phyloP scores from a whole-genome alignment of 2,888 invertebrate genomes.

The Calliopum simillimum region DNA sequence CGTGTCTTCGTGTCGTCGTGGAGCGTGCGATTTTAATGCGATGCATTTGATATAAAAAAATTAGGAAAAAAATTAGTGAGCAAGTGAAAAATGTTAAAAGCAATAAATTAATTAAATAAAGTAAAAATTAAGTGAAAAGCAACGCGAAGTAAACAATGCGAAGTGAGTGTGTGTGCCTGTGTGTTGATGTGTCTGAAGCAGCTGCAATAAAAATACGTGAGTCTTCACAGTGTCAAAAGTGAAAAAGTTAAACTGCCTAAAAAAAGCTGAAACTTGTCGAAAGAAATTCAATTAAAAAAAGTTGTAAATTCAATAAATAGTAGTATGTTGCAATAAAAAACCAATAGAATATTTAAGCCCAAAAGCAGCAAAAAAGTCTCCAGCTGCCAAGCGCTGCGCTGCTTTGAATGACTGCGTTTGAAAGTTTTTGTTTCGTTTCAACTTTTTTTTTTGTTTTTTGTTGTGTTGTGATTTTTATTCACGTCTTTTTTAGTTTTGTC shows the following conservation, averaged over 20 bases:
- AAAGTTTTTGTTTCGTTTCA: neutral
- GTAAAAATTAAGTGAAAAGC: slow-evolving; percentile 3
- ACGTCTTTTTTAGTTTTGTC: too few relatives aligned
- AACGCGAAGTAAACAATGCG: slow-evolving; percentile 9
- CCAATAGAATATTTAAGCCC: neutral
- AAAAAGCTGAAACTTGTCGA: slow-evolving; percentile 4
- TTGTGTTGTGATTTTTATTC: too few relatives aligned
- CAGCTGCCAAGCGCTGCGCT: neutral
- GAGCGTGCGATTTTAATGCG: neutral
- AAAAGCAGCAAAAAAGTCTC: neutral
- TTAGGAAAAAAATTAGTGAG: neutral
- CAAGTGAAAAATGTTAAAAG: neutral
- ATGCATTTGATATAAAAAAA: neutral
- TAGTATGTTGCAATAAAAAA: neutral
- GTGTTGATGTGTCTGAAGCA: slow-evolving; percentile 3
- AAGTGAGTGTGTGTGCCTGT: neutral
- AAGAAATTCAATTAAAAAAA: neutral
- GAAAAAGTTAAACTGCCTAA: neutral
- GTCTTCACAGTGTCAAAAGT: neutral
- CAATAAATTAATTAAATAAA: slow-evolving; percentile 4
- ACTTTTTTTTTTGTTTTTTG: neutral
- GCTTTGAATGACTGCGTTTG: neutral
- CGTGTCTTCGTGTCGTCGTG: slow-evolving; percentile 41
- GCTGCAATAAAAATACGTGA: too few relatives aligned
- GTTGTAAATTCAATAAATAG: neutral